Evolutionary conservation across 2,888 invertebrate genomes (phyloP).

Genomic region (Spodoptera picta): DNA sequence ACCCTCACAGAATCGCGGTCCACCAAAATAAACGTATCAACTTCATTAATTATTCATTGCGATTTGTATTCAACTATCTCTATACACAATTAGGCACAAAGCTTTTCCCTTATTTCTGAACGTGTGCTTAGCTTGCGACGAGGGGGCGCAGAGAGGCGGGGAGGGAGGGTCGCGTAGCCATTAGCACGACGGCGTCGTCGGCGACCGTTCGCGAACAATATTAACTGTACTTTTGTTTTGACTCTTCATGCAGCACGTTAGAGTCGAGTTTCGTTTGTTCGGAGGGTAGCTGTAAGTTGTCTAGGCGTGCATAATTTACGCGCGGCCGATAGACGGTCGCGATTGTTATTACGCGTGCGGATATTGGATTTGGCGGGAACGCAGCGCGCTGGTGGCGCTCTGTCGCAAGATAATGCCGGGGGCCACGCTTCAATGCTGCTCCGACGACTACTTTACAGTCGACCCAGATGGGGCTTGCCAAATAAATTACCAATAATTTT

Average conservation of each 20-base stretch:
- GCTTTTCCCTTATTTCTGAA: constrained; percentile 79
- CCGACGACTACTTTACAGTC: constrained; percentile 49
- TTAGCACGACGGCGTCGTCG: constrained; percentile 82
- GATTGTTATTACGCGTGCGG: constrained; percentile 87
- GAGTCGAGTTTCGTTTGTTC: constrained; percentile 54
- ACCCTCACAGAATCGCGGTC: constrained; percentile 51
- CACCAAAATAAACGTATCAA: constrained; percentile 58
- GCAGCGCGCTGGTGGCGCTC: constrained; percentile 65
- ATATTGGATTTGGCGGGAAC: constrained; percentile 85
- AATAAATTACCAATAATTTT: constrained; percentile 55
- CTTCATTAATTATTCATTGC: constrained; percentile 66
- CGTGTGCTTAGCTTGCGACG: constrained; percentile 74
- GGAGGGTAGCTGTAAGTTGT: constrained; percentile 49
- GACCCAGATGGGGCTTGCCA: constrained; percentile 55
- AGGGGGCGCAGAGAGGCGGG: constrained; percentile 58
- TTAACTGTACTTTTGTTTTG: constrained; percentile 39
- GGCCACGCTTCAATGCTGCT: constrained; percentile 51
- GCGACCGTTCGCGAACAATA: constrained; percentile 73
- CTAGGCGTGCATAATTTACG: constrained; percentile 86
- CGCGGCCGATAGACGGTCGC: constrained; percentile 86
- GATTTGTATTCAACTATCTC: constrained; percentile 68
- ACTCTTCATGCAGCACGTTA: constrained; percentile 51
- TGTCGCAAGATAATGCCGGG: constrained; percentile 75
- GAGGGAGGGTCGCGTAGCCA: constrained; percentile 77
- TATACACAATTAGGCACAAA: constrained; percentile 76